Conservation (phyloP, 2,113 vertebrate species). For the Lepus europaeus region DNA sequence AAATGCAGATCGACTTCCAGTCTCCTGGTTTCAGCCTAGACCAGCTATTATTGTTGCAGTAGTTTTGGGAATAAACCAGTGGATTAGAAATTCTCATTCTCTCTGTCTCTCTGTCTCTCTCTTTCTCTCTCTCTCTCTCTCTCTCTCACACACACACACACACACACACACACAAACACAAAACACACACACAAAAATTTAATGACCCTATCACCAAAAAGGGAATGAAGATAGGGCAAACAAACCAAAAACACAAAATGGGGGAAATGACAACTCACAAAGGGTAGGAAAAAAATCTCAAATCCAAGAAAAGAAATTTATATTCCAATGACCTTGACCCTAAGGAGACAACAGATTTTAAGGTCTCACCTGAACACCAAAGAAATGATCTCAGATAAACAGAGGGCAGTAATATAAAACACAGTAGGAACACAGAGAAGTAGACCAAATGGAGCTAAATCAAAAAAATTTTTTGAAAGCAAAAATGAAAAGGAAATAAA, state of each 20-base stretch:
- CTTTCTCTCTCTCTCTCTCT: too few species aligned
- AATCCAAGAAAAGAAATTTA: neutral
- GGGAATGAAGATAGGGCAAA: neutral
- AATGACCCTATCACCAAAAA: neutral
- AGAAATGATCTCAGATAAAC: neutral
- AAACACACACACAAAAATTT: too few species aligned
- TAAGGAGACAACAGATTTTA: neutral
- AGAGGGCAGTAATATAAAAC: neutral
- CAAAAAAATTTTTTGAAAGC: neutral
- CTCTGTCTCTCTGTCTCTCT: too few species aligned
- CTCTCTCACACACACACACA: too few species aligned
- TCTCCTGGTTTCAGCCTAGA: too few species aligned
- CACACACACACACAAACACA: too few species aligned
- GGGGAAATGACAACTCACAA: neutral
- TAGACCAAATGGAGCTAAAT: neutral
- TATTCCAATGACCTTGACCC: neutral
- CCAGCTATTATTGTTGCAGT: too few species aligned
- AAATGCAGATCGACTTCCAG: too few species aligned
- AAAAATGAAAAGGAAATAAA: constrained; percentile 35
- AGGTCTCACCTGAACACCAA: neutral
- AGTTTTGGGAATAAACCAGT: too few species aligned
- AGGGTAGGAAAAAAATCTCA: neutral
- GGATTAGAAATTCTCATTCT: too few species aligned
- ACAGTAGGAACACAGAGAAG: neutral
- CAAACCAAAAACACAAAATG: neutral